Evolutionary conservation across 1,140 invertebrate genomes (phyloP).

Genomic region (Adelges cooleyi): DNA sequence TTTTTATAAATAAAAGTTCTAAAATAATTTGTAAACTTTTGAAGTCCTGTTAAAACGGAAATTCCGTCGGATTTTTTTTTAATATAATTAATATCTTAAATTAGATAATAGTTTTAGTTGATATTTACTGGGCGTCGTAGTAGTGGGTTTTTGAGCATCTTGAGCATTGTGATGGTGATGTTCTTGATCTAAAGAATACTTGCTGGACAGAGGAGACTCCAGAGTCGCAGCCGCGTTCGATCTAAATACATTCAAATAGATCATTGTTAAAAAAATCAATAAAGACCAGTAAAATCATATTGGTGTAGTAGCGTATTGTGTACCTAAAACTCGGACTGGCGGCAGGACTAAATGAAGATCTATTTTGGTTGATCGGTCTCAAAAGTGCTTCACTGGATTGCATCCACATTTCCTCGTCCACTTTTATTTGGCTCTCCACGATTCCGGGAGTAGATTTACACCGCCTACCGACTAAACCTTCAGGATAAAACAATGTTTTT

Average conservation of each 20-base stretch:
- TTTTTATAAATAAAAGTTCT: too few species aligned
- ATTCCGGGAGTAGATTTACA: slow-evolving; percentile 90
- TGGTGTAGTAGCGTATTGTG: not conserved
- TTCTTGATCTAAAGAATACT: slow-evolving; percentile 35
- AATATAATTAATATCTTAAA: too few species aligned
- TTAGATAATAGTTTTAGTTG: not conserved
- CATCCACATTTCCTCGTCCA: slow-evolving; percentile 80
- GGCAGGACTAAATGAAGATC: slow-evolving; percentile 42
- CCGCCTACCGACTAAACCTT: slow-evolving; percentile 47
- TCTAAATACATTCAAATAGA: slow-evolving; percentile 7
- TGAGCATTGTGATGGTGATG: slow-evolving; percentile 24
- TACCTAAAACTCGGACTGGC: slow-evolving; percentile 36
- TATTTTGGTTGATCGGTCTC: slow-evolving; percentile 38
- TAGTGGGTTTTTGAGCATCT: not conserved
- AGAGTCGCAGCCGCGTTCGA: slow-evolving; percentile 33
- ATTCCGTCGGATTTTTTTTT: too few species aligned
- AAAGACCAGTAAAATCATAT: not conserved
- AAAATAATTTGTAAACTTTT: too few species aligned
- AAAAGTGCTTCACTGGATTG: slow-evolving; percentile 40
- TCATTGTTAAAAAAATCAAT: not conserved
- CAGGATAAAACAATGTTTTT: not conserved
- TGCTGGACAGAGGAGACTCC: slow-evolving; percentile 37
- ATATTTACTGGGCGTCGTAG: not conserved
- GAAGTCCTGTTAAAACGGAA: too few species aligned
- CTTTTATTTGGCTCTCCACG: slow-evolving; percentile 78